Evolutionary conservation across 2,888 invertebrate genomes (phyloP), one percentile per base, ranked within the genome.

Genomic region (Thalpophila matura): DNA sequence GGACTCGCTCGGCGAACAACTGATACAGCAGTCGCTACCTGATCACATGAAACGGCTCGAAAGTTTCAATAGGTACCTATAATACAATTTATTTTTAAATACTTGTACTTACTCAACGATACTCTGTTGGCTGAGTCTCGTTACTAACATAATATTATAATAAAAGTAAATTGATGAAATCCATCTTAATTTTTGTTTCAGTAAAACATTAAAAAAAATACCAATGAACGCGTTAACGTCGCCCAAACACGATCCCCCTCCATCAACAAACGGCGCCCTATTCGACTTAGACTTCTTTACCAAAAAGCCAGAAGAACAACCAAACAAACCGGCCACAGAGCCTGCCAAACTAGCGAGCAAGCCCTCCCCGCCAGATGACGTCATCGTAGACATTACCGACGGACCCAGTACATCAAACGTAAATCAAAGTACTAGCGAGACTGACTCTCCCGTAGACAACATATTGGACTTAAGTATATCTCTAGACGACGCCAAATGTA

Each of bases 1-100:
- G 67, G 98, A 98, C 88, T 96, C 97, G 27, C 92, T 98, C n/a
- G 97, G 98, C 31, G 97, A 98, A 87, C 96, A 97, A 80, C 93
- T 98, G 46, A 93, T 98, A 56, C 97, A 97, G 84, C 96, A 97
- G 85, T 97, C 96, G 65, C 88, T 97, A 61, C 96, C 96, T 1
- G 90, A 93, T 18, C 89, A 94, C 83, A 87, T 92, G 40, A 90
- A 88, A 79, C 80, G 91, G 38, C 67, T 89, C 43, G 94, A 94
- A 49, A 87, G 81, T 67, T 95, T 95, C 63, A 91, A 86, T 79
- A 83, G 89, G 94, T 94, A 83, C 70, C 64, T 38, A 22, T 18
- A n/a, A n/a, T n/a, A n/a, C n/a, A n/a, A n/a, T n/a, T n/a, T n/a
- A n/a, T n/a, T n/a, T n/a, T n/a, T n/a, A n/a, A n/a, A n/a, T n/a